phyloP scores from a whole-genome alignment of 2,113 vertebrate genomes.

The Regulus satrapa region DNA sequence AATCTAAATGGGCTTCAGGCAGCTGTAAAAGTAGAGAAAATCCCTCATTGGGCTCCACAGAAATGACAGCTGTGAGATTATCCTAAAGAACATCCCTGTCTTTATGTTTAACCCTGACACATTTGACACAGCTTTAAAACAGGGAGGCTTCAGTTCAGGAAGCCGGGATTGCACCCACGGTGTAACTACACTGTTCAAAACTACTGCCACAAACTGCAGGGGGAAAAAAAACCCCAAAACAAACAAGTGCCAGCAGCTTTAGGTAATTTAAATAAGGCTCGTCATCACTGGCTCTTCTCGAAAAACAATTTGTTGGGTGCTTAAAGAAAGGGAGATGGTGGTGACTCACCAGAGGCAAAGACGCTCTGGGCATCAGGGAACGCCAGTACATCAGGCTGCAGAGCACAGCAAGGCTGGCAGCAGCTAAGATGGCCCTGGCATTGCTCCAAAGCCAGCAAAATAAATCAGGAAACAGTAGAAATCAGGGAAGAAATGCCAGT shows the following conservation, averaged over 20 bases:
- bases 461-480: background rate
- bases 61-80: background rate
- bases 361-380: background rate
- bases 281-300: rapidly evolving
- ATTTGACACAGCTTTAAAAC: background rate
- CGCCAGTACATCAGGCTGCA: too few species aligned
- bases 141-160: background rate
- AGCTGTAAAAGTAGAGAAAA: background rate
- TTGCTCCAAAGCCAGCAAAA: background rate
- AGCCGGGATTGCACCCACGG: background rate
- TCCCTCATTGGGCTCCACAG: background rate
- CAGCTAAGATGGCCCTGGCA: background rate
- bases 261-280: background rate
- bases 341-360: background rate
- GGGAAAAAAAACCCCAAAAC: background rate
- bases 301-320: background rate
- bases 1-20: background rate
- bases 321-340: background rate
- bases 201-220: background rate
- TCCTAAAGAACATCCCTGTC: background rate
- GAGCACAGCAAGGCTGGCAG: background rate
- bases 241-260: background rate
- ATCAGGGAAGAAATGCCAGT: background rate
- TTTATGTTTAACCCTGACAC: background rate
- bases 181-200: background rate